Percentiles rank a stretch among this genome's conserved stretches.
These are phyloP conservation scores for Panagrolaimus sp. DNA, from an alignment of 1,140 invertebrate genomes.

Conservation along the genomic window DNA sequence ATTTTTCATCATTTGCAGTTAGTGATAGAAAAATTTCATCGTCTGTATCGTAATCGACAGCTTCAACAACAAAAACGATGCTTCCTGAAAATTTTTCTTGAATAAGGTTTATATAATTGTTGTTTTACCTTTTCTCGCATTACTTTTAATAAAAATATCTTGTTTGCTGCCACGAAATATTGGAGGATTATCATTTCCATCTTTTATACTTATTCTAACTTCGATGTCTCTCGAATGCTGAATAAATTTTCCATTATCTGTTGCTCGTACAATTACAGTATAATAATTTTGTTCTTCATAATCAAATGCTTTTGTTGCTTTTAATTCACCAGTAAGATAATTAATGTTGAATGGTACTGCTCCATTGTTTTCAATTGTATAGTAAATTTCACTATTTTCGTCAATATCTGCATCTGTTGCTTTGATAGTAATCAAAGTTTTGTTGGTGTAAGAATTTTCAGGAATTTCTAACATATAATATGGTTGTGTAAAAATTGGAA, in stretches of 20 bases:
- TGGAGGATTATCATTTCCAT: constrained; percentile 5
- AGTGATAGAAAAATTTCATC: neutral
- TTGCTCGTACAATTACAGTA: neutral
- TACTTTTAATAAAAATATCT: neutral
- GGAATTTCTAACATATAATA: neutral
- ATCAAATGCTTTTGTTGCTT: constrained; percentile 5
- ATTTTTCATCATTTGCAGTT: neutral
- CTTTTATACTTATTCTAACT: neutral
- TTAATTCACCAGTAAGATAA: constrained; percentile 2
- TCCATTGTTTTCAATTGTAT: neutral
- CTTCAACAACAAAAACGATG: neutral
- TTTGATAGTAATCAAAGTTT: constrained; percentile 16
- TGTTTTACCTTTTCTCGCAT: neutral
- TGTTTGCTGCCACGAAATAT: neutral
- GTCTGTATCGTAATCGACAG: neutral
- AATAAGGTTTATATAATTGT: neutral
- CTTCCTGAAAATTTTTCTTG: neutral
- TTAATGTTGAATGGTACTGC: neutral
- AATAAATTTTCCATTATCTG: neutral
- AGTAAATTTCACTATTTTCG: neutral
- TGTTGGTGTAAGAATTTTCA: neutral
- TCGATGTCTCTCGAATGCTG: neutral
- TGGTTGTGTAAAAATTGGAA: neutral
- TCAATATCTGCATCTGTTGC: constrained; percentile 28
- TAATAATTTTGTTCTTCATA: neutral